Conservation (phyloP, 1,140 invertebrate genomes). For the Caenorhabditis remanei region DNA sequence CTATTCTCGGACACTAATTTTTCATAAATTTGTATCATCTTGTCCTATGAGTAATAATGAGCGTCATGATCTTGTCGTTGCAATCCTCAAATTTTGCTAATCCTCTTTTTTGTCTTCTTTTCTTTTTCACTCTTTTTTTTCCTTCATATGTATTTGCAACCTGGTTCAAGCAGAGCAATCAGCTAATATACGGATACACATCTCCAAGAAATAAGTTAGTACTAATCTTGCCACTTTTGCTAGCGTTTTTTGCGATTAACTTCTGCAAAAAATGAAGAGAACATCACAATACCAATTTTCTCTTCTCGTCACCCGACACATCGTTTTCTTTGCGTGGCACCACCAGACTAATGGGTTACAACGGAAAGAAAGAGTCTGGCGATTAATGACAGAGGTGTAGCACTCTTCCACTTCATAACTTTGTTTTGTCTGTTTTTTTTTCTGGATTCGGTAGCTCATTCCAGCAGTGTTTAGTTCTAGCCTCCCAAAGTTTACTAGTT, state of each 20-base stretch:
- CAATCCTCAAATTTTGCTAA: background rate
- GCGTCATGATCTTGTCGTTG: background rate
- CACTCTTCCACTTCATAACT: background rate
- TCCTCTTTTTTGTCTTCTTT: background rate
- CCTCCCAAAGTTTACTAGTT: too few relatives aligned
- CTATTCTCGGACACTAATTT: background rate
- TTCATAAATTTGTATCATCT: background rate
- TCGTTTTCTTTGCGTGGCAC: background rate
- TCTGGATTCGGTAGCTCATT: too few relatives aligned
- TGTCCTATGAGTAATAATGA: background rate
- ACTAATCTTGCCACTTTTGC: too few relatives aligned
- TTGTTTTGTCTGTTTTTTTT: background rate
- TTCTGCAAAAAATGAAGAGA: background rate
- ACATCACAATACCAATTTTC: background rate
- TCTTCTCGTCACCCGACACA: background rate
- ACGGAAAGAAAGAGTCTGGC: background rate
- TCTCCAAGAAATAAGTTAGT: too few relatives aligned
- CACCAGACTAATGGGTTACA: slow-evolving; percentile 19
- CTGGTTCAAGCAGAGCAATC: too few relatives aligned
- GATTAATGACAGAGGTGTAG: background rate
- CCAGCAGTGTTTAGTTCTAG: too few relatives aligned
- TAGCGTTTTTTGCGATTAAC: too few relatives aligned
- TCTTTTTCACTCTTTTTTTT: too few relatives aligned
- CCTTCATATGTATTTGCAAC: too few relatives aligned
- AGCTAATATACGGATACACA: too few relatives aligned